Conservation (phyloP, 1,140 invertebrate species). For the Lycorma delicatula region DNA sequence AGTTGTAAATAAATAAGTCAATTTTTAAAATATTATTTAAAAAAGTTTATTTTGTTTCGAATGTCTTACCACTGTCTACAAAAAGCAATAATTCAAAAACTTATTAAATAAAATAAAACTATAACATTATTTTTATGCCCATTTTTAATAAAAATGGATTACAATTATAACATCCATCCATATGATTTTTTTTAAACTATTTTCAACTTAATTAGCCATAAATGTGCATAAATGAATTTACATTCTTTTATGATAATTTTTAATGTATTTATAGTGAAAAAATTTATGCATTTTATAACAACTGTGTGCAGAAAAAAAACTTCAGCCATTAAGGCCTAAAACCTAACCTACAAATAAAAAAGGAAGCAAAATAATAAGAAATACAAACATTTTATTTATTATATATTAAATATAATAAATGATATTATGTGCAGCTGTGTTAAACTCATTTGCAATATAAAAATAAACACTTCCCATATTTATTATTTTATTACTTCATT, state of each 20-base stretch:
- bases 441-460: too few species aligned
- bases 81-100: conserved; percentile 6
- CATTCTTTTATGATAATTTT: not conserved
- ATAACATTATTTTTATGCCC: not conserved
- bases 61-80: conserved; percentile 1
- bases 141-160: conserved; percentile 3
- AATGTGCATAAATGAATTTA: not conserved
- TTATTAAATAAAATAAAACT: conserved; percentile 4
- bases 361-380: too few species aligned
- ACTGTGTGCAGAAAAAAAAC: too few species aligned
- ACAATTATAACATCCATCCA: not conserved
- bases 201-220: not conserved
- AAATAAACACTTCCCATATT: too few species aligned
- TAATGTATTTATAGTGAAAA: not conserved
- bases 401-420: too few species aligned
- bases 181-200: not conserved
- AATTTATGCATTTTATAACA: too few species aligned
- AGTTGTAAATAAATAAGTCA: too few species aligned
- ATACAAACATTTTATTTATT: too few species aligned
- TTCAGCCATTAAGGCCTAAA: too few species aligned
- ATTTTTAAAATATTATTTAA: not conserved
- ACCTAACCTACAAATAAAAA: too few species aligned
- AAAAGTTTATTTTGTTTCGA: conserved; percentile 6
- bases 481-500: too few species aligned
- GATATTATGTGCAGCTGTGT: too few species aligned